These are phyloP conservation scores for Drosophila murphyi DNA, from an alignment of 1,140 invertebrate species.

Conservation along the genomic window DNA sequence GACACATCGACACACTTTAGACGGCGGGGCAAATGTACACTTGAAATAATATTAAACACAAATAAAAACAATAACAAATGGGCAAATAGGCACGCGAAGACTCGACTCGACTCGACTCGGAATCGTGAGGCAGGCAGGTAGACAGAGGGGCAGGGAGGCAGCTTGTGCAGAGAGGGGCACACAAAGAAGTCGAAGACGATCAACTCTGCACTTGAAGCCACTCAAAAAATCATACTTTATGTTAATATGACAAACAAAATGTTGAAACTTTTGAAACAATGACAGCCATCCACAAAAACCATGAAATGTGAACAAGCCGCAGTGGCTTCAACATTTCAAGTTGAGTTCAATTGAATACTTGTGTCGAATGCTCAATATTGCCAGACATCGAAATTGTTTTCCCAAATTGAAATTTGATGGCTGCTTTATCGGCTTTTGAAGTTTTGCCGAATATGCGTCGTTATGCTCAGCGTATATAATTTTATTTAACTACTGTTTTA, in stretches of 20 bases:
- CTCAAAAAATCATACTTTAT: slow-evolving; percentile 55
- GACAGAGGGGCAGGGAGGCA: neutral
- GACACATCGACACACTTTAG: slow-evolving; percentile 44
- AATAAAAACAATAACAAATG: slow-evolving; percentile 36
- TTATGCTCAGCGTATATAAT: too few relatives aligned
- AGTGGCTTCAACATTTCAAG: slow-evolving; percentile 16
- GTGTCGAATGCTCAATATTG: neutral
- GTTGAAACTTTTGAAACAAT: slow-evolving; percentile 35
- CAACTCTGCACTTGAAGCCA: slow-evolving; percentile 35
- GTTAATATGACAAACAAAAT: slow-evolving; percentile 52
- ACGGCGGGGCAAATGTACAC: slow-evolving; percentile 27
- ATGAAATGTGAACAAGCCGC: slow-evolving; percentile 29
- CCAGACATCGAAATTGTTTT: slow-evolving; percentile 12
- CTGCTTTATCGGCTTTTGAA: slow-evolving; percentile 34
- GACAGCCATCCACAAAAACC: slow-evolving; percentile 24
- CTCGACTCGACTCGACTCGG: neutral
- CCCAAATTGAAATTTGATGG: slow-evolving; percentile 36
- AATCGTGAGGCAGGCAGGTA: neutral
- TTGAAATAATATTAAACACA: slow-evolving; percentile 39
- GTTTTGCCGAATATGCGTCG: slow-evolving; percentile 14
- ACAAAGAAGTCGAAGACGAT: slow-evolving; percentile 20
- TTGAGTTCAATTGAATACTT: slow-evolving; percentile 44
- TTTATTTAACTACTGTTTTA: too few relatives aligned
- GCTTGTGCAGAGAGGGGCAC: too few relatives aligned
- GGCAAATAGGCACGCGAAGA: slow-evolving; percentile 17